A percentile compares a stretch with the other conserved stretches of the same genome.
These are phyloP conservation scores for Papilio polyxenes DNA, from an alignment of 1,140 invertebrate species.

Conservation along the genomic window DNA sequence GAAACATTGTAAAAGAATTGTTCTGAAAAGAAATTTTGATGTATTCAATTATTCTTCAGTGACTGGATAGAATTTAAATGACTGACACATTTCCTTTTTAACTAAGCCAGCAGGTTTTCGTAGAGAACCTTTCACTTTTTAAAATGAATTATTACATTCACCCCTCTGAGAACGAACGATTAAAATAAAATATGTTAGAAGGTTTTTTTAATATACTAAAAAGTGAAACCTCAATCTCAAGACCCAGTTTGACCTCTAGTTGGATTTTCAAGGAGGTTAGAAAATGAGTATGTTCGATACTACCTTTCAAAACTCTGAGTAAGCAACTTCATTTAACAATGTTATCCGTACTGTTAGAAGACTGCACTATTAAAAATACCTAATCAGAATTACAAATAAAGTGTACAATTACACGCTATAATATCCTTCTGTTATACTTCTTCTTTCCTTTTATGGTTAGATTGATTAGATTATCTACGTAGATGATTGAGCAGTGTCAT, in stretches of 20 bases:
- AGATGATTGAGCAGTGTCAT: constrained; percentile 26
- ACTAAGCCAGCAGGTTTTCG: constrained; percentile 3
- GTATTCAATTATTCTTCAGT: constrained; percentile 26
- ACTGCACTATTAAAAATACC: neutral
- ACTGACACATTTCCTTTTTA: constrained; percentile 8
- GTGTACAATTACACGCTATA: neutral
- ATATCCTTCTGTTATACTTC: neutral
- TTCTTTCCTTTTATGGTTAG: neutral
- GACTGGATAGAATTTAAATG: constrained; percentile 8
- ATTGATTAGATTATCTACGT: neutral
- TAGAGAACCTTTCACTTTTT: neutral
- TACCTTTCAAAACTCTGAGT: too few relatives aligned
- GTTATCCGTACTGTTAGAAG: too few relatives aligned
- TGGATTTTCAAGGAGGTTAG: too few relatives aligned
- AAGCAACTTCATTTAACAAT: too few relatives aligned
- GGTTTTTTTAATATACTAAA: too few relatives aligned
- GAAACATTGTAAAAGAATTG: neutral
- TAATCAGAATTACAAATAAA: neutral
- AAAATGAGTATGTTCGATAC: too few relatives aligned
- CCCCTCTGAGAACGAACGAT: too few relatives aligned
- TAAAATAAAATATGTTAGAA: too few relatives aligned
- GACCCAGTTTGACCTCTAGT: too few relatives aligned
- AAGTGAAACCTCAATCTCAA: too few relatives aligned
- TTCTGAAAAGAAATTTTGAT: constrained; percentile 23
- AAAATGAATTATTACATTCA: too few relatives aligned